These are phyloP conservation scores for Tetranychus truncatus DNA, from an alignment of 2,888 invertebrate species.

Conservation along the genomic window DNA sequence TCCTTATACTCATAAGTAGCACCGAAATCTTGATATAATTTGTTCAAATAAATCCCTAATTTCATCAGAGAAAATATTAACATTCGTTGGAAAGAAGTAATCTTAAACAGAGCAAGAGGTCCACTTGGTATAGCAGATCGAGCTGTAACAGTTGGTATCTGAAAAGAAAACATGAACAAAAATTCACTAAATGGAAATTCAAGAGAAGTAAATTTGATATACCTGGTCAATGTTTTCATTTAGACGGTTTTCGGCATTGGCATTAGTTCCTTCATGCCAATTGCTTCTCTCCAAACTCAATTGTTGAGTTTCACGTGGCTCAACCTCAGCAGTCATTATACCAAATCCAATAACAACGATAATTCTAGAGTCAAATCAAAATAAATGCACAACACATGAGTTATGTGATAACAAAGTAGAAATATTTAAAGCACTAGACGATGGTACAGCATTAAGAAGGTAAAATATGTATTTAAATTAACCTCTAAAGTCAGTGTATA, in stretches of 20 bases:
- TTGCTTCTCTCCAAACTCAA: neutral
- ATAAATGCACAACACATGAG: neutral
- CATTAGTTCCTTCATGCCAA: neutral
- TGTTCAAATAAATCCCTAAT: slow-evolving; percentile 26
- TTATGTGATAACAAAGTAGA: too few species aligned
- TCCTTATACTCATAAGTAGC: slow-evolving; percentile 16
- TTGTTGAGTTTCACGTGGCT: neutral
- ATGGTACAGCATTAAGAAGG: too few species aligned
- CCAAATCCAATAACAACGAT: neutral
- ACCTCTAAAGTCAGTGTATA: too few species aligned
- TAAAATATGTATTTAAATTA: too few species aligned
- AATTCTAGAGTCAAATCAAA: neutral
- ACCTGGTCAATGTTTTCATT: neutral
- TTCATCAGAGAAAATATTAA: slow-evolving; percentile 21
- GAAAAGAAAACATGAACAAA: neutral
- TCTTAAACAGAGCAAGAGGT: neutral
- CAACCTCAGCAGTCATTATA: neutral
- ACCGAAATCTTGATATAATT: slow-evolving; percentile 26
- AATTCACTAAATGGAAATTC: neutral
- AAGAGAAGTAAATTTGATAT: neutral
- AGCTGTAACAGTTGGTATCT: neutral
- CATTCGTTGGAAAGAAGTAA: slow-evolving; percentile 21
- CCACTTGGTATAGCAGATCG: neutral
- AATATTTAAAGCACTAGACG: too few species aligned
- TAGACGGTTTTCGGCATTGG: neutral